Base-by-base conservation (phyloP, 53 echinoderm and acorn worm species). In the Astropecten irregularis region DNA sequence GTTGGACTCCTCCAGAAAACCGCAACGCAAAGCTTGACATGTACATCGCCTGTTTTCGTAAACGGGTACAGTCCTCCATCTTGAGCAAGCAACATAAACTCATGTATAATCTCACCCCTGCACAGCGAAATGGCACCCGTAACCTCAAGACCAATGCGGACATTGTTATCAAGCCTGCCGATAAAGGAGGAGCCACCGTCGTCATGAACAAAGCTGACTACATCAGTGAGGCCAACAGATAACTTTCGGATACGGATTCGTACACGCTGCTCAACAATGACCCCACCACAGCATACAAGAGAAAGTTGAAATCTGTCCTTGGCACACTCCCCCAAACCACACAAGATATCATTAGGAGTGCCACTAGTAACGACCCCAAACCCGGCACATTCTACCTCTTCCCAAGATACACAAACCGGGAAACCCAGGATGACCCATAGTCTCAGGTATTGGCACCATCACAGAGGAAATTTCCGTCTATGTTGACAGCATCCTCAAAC, bases 401-500 rank as follows among this genome's bases (percentile, higher is more conserved):
- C 52, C 74, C 21, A 73, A 50, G 32, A 73, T 73, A 49, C 74
- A 73, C 53, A 50, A 73, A 52, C 27, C 16, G 14, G 53, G 53
- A 15, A 29, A 18, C 18, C 74, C 74, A 20, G 15, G 44, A 8
- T 22, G 74, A 27, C 74, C 50, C 30, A 73, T 73, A 21, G 53
- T 73, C 7, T 27, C 28, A 8, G 47, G 47, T 9, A 46, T 46
- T 46, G 47, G 47, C n/a, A n/a, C n/a, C n/a, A n/a, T n/a, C n/a
- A n/a, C n/a, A n/a, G n/a, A n/a, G n/a, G n/a, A n/a, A n/a, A 46
- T 46, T 8, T 46, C 47, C 14, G 47, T 8, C 8, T 46, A 46
- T 46, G 47, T 46, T 9, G 47, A 46, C 14, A 14, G 47, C 8
- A 14, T 46, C 14, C 47, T 46, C 14, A 8, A 14, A 8, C 47